Percentiles rank a stretch among this genome's conserved stretches.
These are phyloP conservation scores for Pungitius pungitius DNA, from an alignment of 2,113 vertebrate species.

Conservation along the genomic window DNA sequence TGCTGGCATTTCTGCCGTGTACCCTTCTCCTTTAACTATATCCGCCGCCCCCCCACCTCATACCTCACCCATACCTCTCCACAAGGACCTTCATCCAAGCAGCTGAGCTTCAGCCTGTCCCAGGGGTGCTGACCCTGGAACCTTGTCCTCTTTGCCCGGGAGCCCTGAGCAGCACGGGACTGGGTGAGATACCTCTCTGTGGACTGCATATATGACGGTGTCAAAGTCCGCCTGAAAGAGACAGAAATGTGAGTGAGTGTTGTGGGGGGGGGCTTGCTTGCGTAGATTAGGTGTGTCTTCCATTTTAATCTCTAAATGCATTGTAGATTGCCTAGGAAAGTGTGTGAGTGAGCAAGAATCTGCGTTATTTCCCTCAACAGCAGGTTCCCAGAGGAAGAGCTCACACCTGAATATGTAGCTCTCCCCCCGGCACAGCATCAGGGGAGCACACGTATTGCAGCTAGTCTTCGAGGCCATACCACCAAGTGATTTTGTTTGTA, in stretches of 20 bases:
- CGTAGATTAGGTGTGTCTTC: slow-evolving; percentile 12
- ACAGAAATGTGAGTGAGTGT: slow-evolving; percentile 35
- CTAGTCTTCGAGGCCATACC: background rate
- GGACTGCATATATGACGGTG: slow-evolving; percentile 48
- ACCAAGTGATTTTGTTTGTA: background rate
- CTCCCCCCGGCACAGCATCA: background rate
- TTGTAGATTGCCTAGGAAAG: slow-evolving; percentile 44
- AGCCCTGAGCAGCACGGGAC: slow-evolving; percentile 48
- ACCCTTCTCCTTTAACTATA: slow-evolving; percentile 44
- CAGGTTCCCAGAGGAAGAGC: slow-evolving; percentile 21
- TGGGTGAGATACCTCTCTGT: slow-evolving; percentile 50
- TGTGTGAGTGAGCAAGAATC: slow-evolving; percentile 13
- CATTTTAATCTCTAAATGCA: slow-evolving; percentile 42
- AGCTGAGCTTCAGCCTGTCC: slow-evolving; percentile 44
- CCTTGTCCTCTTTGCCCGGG: slow-evolving; percentile 60
- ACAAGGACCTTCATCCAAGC: slow-evolving; percentile 62
- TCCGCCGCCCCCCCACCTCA: background rate
- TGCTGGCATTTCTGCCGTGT: slow-evolving; percentile 56
- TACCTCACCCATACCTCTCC: slow-evolving; percentile 14
- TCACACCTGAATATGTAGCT: slow-evolving; percentile 13
- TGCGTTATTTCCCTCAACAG: slow-evolving; percentile 31
- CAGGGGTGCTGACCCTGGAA: slow-evolving; percentile 58
- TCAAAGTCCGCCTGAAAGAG: slow-evolving; percentile 10
- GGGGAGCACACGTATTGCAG: slow-evolving; percentile 7
- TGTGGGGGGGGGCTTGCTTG: background rate